Evolutionary conservation across 2,113 vertebrate genomes (phyloP).

Genomic region (Centropristis striata): DNA sequence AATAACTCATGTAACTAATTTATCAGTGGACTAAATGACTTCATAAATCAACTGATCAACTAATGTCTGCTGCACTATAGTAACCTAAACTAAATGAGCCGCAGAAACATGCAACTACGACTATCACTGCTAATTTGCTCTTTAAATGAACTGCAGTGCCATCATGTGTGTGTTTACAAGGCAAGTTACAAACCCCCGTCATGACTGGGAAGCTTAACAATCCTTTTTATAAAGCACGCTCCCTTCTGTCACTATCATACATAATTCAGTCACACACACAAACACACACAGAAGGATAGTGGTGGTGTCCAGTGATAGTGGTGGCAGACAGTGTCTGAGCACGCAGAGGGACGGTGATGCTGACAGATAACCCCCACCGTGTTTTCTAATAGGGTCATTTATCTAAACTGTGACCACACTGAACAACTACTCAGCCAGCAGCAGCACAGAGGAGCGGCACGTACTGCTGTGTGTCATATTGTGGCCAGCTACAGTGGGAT

Average conservation of each 20-base stretch:
- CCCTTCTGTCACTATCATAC: conserved; percentile 44
- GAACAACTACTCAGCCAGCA: conserved; percentile 45
- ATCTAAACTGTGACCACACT: conserved; percentile 76
- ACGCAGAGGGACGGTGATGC: conserved; percentile 50
- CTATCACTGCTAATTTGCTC: not conserved
- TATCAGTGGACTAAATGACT: not conserved
- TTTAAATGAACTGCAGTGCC: not conserved
- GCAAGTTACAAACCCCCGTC: conserved; percentile 12
- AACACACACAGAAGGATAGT: conserved; percentile 31
- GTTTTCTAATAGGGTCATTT: conserved; percentile 80
- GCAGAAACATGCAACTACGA: not conserved
- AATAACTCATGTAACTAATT: not conserved
- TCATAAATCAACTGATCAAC: not conserved
- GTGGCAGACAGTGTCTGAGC: conserved; percentile 63
- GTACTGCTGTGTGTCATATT: conserved; percentile 24
- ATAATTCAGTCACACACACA: conserved; percentile 61
- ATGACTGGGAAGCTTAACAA: not conserved
- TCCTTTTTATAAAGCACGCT: conserved; percentile 7
- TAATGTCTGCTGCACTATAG: not conserved
- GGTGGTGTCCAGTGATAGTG: conserved; percentile 51
- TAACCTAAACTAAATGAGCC: conserved; percentile 7
- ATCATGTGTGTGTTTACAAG: conserved; percentile 31
- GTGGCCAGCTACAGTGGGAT: conserved; percentile 2
- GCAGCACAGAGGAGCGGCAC: conserved; percentile 8
- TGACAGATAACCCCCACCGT: conserved; percentile 77